Evolutionary conservation across 2,797 vertebrate genomes (phyloP).

Genomic region (Argya squamiceps): DNA sequence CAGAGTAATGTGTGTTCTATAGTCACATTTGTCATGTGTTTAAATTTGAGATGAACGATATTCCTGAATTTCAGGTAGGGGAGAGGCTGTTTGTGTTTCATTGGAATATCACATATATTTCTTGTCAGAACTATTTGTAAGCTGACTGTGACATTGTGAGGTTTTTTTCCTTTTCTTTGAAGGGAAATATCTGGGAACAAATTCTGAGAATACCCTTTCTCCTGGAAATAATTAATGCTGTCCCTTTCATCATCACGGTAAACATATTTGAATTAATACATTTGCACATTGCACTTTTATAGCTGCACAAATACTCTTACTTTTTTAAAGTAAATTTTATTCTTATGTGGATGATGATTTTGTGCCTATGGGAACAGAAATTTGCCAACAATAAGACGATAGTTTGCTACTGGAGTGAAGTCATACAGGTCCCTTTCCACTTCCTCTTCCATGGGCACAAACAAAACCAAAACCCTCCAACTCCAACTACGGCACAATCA

Average conservation of each 20-base stretch:
- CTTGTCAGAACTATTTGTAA: not conserved
- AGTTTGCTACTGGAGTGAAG: not conserved
- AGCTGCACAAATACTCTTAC: not conserved
- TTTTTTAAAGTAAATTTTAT: not conserved
- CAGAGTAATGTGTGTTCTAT: not conserved
- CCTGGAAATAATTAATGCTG: slow-evolving; percentile 85
- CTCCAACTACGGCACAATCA: not conserved
- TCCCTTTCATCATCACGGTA: slow-evolving; percentile 87
- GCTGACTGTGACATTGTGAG: not conserved
- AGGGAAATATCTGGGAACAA: slow-evolving; percentile 89
- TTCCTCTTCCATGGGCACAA: not conserved
- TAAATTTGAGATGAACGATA: not conserved
- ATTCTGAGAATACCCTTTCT: slow-evolving; percentile 84
- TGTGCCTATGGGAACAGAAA: not conserved
- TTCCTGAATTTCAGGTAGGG: not conserved
- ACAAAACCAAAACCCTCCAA: not conserved
- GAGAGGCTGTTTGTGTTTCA: not conserved
- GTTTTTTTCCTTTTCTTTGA: slow-evolving; percentile 50
- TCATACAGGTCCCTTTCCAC: not conserved
- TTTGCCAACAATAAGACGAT: not conserved
- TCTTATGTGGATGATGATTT: not conserved
- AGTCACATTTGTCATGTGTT: not conserved
- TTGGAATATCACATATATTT: not conserved
- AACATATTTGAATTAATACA: slow-evolving; percentile 35
- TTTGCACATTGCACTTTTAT: not conserved